A percentile compares a stretch with the other conserved stretches of the same genome.
Conservation (phyloP, 1,140 invertebrate genomes). For the Trypoxylus dichotomus region DNA sequence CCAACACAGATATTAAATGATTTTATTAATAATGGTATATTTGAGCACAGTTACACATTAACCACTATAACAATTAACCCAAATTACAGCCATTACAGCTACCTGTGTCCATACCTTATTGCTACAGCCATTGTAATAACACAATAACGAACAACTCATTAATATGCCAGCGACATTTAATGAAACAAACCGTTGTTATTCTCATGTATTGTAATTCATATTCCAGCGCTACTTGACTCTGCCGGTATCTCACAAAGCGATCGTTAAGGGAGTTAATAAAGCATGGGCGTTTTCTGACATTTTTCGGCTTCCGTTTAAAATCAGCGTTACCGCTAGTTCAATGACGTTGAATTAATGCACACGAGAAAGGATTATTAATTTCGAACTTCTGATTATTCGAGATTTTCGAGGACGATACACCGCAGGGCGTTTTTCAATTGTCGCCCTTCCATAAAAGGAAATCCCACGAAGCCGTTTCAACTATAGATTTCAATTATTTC, state of each 20-base stretch:
- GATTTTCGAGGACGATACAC: neutral
- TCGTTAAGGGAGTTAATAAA: neutral
- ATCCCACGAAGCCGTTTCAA: too few species aligned
- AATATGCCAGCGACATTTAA: neutral
- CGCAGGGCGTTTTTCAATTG: neutral
- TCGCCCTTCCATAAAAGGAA: neutral
- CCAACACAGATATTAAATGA: too few species aligned
- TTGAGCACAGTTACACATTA: too few species aligned
- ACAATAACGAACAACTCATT: neutral
- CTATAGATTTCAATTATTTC: too few species aligned
- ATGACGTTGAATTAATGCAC: constrained; percentile 3
- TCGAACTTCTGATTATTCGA: neutral
- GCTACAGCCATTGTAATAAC: neutral
- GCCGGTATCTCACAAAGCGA: neutral
- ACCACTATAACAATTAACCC: too few species aligned
- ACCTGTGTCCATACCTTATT: neutral
- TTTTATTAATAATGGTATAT: too few species aligned
- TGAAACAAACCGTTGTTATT: neutral
- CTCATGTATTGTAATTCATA: neutral
- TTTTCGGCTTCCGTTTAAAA: constrained; percentile 19
- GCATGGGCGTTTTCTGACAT: neutral
- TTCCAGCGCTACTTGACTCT: neutral
- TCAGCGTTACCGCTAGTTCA: neutral
- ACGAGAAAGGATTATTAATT: neutral
- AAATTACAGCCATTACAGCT: neutral